Percentiles rank a stretch among this genome's conserved stretches.
Conservation (phyloP, 2,797 vertebrate species). For the Artibeus lituratus region DNA sequence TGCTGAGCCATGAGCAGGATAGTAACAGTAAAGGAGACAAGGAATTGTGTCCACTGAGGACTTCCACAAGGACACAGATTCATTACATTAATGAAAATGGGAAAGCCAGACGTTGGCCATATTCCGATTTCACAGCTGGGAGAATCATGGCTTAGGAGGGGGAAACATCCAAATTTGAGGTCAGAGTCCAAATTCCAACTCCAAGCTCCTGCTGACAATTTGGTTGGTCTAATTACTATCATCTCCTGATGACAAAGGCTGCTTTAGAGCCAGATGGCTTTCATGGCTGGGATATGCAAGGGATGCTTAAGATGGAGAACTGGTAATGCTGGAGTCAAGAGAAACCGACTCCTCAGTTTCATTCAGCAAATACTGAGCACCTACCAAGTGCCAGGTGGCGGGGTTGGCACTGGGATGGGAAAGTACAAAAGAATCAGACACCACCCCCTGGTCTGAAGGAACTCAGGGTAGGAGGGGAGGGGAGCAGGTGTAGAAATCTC, state of each 20-base stretch:
- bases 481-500: not conserved
- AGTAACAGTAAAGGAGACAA: slow-evolving; percentile 24
- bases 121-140: slow-evolving; percentile 43
- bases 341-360: not conserved
- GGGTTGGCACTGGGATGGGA: not conserved
- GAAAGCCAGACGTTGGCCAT: slow-evolving; percentile 5
- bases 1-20: not conserved
- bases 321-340: not conserved
- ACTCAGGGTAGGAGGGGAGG: not conserved
- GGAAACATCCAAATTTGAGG: slow-evolving; percentile 36
- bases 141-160: not conserved
- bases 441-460: not conserved
- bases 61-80: not conserved
- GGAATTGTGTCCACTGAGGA: slow-evolving; percentile 13
- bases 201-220: not conserved
- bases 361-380: not conserved
- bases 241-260: not conserved
- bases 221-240: not conserved
- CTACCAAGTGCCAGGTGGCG: not conserved
- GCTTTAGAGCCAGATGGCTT: not conserved
- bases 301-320: not conserved
- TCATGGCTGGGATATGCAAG: not conserved
- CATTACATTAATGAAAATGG: not conserved
- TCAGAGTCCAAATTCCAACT: slow-evolving; percentile 8
- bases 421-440: not conserved